Evolutionary conservation across 2,797 vertebrate genomes (phyloP), one percentile per base, ranked within the genome.

Genomic region (Agapornis canus): DNA sequence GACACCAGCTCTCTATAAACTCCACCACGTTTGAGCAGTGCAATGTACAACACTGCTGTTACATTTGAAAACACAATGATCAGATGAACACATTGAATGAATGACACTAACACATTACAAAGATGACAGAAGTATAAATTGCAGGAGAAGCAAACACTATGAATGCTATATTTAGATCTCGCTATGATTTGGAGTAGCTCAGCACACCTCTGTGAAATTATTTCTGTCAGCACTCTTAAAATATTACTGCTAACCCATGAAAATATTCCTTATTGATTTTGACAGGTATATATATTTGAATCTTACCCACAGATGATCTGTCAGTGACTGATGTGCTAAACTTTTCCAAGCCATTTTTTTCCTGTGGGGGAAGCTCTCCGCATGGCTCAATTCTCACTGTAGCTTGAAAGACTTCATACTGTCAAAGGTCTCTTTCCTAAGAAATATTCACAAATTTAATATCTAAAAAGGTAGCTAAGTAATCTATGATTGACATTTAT

Each of bases 241-340:
- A 79, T 82, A 70, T 68, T 86, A 39, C 51, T 82, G 23, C 32
- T 89, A 94, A 76, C 40, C 6, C 6, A 0, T 63, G 82, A 89
- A 92, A 93, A 63, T 56, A 88, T 76, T 96, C 73, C 57, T 92
- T 43, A 65, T 68, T 95, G 93, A 89, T 92, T 95, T 88, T 93
- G 70, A 86, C 29, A 82, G 40, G 32, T 87, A 65, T 73, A 69
- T 83, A 68, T 94, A 94, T 66, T 81, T 65, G 68, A 92, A 39
- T 79, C 51, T 90, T 70, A 40, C 68, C 87, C 49, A 94, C 54
- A 96, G 40, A 69, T 91, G 79, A 87, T 39, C 48, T 91, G 76
- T 73, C 78, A 70, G 32, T 87, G 57, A 32, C 47, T 63, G 56
- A 90, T 43, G 88, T 76, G 69, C 60, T 73, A 61, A 88, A 86